Evolutionary conservation across 2,113 vertebrate genomes (phyloP).

Genomic region (Gorsachius goisagi): DNA sequence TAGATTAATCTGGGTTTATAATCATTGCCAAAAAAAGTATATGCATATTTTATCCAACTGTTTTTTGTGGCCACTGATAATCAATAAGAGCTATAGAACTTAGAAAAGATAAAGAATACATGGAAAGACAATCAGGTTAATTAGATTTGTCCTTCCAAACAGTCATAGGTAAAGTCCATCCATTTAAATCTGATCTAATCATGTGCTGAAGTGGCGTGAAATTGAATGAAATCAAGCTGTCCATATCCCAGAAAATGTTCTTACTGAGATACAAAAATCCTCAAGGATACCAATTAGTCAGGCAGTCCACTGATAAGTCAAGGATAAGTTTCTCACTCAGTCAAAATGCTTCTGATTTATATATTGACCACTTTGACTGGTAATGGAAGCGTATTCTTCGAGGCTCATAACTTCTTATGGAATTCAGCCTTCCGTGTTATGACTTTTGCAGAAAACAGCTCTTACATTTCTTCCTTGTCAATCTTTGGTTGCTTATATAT

Average conservation of each 20-base stretch:
- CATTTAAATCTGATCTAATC: conserved; percentile 61
- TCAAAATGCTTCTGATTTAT: background rate
- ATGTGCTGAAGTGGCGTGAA: conserved; percentile 46
- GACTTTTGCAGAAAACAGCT: background rate
- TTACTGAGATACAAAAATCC: conserved; percentile 41
- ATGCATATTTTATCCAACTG: conserved; percentile 4
- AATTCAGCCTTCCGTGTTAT: background rate
- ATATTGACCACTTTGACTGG: background rate
- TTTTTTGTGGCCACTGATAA: background rate
- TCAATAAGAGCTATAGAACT: conserved; percentile 18
- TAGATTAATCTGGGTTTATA: background rate
- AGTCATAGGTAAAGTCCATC: conserved; percentile 38
- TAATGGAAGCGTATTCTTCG: background rate
- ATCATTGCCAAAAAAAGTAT: background rate
- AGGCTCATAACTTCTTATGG: background rate
- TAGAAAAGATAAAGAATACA: conserved; percentile 51
- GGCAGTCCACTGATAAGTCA: conserved; percentile 37
- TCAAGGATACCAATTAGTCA: conserved; percentile 45
- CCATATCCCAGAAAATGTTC: conserved; percentile 23
- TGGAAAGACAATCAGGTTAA: conserved; percentile 54
- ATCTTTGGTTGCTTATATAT: background rate
- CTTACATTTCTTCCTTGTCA: background rate
- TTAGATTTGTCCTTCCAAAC: conserved; percentile 47
- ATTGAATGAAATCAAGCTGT: conserved; percentile 43
- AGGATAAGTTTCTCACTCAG: conserved; percentile 33